phyloP scores from a whole-genome alignment of 1,140 invertebrate species.

The Neodiprion lecontei region DNA sequence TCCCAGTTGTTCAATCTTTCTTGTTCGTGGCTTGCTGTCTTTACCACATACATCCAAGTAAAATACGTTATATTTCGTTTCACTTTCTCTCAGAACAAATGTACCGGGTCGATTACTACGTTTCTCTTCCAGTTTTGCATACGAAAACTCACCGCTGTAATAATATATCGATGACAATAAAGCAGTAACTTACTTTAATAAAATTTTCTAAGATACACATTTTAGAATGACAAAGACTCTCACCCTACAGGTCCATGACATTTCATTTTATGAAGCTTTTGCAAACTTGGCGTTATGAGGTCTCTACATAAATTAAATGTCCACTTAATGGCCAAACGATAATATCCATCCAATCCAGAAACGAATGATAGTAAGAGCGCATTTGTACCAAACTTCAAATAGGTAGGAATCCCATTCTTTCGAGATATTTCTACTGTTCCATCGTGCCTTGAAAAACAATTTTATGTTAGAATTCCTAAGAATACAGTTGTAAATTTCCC shows the following conservation, averaged over 20 bases:
- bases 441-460: conserved; percentile 58
- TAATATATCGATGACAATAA: conserved; percentile 33
- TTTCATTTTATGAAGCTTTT: conserved; percentile 74
- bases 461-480: not conserved
- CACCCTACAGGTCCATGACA: conserved; percentile 90
- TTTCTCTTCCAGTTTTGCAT: conserved; percentile 82
- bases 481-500: too few species aligned
- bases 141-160: conserved; percentile 80
- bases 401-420: conserved; percentile 79
- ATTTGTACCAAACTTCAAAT: conserved; percentile 72
- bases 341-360: conserved; percentile 86
- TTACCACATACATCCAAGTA: conserved; percentile 82
- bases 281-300: conserved; percentile 77
- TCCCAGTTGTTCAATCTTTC: conserved; percentile 67
- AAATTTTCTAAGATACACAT: not conserved
- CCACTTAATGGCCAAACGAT: conserved; percentile 86
- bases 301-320: conserved; percentile 87
- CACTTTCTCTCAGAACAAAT: conserved; percentile 83
- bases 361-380: conserved; percentile 79
- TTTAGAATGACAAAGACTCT: conserved; percentile 35
- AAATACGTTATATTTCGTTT: conserved; percentile 77
- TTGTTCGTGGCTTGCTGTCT: conserved; percentile 75
- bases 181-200: conserved; percentile 18
- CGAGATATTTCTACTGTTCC: conserved; percentile 79
- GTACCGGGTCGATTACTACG: conserved; percentile 75